Percentiles rank a stretch among this genome's conserved stretches.
phyloP scores from a whole-genome alignment of 2,113 vertebrate species.

The Jaculus jaculus region DNA sequence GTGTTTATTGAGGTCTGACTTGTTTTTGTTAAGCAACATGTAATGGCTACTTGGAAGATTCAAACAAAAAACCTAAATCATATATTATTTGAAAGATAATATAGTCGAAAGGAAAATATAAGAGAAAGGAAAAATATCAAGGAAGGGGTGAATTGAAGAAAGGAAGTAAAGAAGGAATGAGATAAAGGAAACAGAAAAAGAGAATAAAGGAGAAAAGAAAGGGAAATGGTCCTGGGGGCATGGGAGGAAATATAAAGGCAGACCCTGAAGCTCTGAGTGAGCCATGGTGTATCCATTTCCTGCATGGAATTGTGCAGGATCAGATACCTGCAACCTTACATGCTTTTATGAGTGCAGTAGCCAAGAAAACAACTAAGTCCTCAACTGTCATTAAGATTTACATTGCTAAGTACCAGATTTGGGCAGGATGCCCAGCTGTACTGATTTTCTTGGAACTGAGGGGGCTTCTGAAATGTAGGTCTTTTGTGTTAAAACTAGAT shows the following conservation, averaged over 20 bases:
- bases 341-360: not conserved
- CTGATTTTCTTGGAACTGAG: too few relatives aligned
- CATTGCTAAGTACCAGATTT: not conserved
- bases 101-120: not conserved
- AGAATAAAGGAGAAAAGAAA: not conserved
- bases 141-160: too few relatives aligned
- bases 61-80: not conserved
- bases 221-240: not conserved
- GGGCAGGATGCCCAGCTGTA: not conserved
- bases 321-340: too few relatives aligned
- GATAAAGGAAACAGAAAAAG: not conserved
- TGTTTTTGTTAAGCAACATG: not conserved
- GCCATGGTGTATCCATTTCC: not conserved
- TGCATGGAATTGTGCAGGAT: not conserved
- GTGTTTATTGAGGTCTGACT: not conserved
- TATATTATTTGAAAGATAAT: slow-evolving; percentile 8
- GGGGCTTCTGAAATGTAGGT: too few relatives aligned
- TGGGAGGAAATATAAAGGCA: not conserved
- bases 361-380: not conserved
- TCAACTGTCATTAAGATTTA: not conserved
- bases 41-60: not conserved
- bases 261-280: not conserved
- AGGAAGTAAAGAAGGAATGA: not conserved
- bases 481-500: too few relatives aligned
- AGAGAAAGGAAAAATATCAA: not conserved